Percentiles rank a stretch among this genome's conserved stretches.
These are phyloP conservation scores for Babyrousa celebensis DNA, from an alignment of 2,797 vertebrate species.

Conservation along the genomic window DNA sequence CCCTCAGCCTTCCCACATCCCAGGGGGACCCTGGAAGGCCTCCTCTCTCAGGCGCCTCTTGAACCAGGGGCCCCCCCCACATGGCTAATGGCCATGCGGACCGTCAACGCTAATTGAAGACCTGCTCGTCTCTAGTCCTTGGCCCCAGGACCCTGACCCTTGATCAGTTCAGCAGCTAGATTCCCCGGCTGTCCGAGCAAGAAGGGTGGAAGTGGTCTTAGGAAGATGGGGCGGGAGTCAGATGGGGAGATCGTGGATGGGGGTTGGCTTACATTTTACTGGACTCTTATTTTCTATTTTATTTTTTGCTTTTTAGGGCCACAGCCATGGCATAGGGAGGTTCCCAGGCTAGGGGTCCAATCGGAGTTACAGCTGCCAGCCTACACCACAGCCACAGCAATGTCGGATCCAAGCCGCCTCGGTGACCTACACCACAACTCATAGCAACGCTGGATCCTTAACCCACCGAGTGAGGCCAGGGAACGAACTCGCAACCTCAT, in stretches of 20 bases:
- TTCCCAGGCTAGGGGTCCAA: too few species aligned
- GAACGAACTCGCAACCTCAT: too few species aligned
- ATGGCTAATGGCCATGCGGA: not conserved
- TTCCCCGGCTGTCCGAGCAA: not conserved
- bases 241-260: too few species aligned
- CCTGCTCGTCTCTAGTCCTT: not conserved
- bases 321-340: too few species aligned
- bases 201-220: not conserved
- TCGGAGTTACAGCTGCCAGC: too few species aligned
- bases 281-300: too few species aligned
- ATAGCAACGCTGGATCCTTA: too few species aligned
- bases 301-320: too few species aligned
- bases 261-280: not conserved
- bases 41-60: not conserved
- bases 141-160: not conserved
- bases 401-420: too few species aligned
- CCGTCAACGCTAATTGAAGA: not conserved
- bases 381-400: too few species aligned
- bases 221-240: rapidly evolving
- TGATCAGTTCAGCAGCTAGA: not conserved
- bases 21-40: not conserved
- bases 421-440: too few species aligned
- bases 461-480: too few species aligned
- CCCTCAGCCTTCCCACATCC: not conserved
- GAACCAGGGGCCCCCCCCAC: not conserved